Conservation (phyloP, 2,888 invertebrate genomes). For the Sarcophaga caerulescens region DNA sequence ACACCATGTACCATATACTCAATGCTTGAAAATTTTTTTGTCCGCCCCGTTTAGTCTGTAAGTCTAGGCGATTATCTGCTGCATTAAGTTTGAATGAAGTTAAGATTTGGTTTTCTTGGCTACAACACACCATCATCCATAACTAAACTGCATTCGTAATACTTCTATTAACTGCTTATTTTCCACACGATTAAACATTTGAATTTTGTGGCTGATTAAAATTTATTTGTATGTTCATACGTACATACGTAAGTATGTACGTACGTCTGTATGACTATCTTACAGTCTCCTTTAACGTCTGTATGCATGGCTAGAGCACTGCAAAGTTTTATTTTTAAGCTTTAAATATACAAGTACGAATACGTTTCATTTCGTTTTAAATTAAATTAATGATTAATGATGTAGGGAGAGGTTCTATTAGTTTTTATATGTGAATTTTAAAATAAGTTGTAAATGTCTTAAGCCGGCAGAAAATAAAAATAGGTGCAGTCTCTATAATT, state of each 20-base stretch:
- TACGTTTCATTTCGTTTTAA: conserved; percentile 33
- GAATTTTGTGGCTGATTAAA: conserved; percentile 55
- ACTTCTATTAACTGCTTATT: conserved; percentile 37
- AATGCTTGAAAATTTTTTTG: background rate
- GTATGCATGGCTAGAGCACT: background rate
- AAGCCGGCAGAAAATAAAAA: conserved; percentile 15
- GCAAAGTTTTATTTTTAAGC: background rate
- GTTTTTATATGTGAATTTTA: conserved; percentile 14
- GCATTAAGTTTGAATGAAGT: conserved; percentile 39
- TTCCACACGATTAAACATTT: conserved; percentile 58
- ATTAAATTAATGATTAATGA: conserved; percentile 67
- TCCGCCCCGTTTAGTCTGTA: background rate
- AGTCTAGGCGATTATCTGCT: conserved; percentile 45
- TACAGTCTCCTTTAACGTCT: background rate
- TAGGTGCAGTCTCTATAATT: conserved; percentile 55
- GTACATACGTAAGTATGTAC: background rate
- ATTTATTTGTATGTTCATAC: background rate
- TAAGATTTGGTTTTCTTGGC: conserved; percentile 1
- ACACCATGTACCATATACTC: background rate
- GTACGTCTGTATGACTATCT: background rate
- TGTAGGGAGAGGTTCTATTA: conserved; percentile 57
- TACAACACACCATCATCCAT: background rate
- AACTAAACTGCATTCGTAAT: background rate
- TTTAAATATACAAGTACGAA: background rate
- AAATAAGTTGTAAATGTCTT: conserved; percentile 62